Conservation (phyloP, 1,140 invertebrate species). For the Saccostrea cuccullata region DNA sequence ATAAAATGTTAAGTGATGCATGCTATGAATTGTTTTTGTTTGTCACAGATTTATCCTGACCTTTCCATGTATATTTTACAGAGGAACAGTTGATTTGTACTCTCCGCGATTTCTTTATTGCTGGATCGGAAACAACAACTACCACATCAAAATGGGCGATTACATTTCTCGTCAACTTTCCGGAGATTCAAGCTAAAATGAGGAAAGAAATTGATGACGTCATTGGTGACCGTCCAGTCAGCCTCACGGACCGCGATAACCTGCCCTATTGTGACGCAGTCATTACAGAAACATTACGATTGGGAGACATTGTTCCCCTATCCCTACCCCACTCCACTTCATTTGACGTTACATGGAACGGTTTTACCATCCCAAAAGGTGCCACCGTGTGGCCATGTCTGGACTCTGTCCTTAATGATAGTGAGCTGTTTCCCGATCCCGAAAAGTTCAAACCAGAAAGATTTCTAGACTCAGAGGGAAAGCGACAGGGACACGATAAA, state of each 20-base stretch:
- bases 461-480: conserved; percentile 41
- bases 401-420: conserved; percentile 40
- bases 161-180: conserved; percentile 4
- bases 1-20: too few relatives aligned
- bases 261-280: conserved; percentile 48
- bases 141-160: conserved; percentile 39
- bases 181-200: conserved; percentile 40
- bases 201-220: conserved; percentile 26
- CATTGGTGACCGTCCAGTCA: conserved; percentile 4
- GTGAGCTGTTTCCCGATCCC: conserved; percentile 30
- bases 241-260: conserved; percentile 23
- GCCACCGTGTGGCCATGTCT: conserved; percentile 41
- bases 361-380: conserved; percentile 47
- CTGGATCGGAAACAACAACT: conserved; percentile 37
- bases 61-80: neutral
- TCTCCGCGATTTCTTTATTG: conserved; percentile 41
- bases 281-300: conserved; percentile 47
- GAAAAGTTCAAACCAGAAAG: conserved; percentile 42
- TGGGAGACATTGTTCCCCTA: conserved; percentile 43
- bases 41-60: too few relatives aligned
- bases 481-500: neutral
- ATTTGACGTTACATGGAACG: conserved; percentile 39
- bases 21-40: too few relatives aligned
- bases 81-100: conserved; percentile 37
- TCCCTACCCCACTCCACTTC: conserved; percentile 37